These are phyloP conservation scores for Morinoia aosen DNA, from an alignment of 2,888 invertebrate genomes.

Conservation along the genomic window DNA sequence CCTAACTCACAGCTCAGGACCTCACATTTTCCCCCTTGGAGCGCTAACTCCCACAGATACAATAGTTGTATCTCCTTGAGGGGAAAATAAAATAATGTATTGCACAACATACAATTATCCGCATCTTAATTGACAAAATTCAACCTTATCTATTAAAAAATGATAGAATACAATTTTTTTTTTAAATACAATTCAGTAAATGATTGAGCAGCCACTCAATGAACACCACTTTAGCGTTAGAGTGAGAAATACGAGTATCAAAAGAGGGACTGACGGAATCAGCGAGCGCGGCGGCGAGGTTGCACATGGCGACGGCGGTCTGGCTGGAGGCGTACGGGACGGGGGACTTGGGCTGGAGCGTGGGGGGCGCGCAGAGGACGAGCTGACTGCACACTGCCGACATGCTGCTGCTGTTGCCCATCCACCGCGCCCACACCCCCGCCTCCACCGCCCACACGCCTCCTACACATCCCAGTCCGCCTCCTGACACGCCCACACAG, in stretches of 20 bases:
- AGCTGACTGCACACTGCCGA: slow-evolving; percentile 52
- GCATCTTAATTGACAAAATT: too few species aligned
- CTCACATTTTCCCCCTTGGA: too few species aligned
- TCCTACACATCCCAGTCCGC: slow-evolving; percentile 27
- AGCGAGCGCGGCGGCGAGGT: slow-evolving; percentile 34
- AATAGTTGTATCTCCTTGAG: too few species aligned
- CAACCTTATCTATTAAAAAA: too few species aligned
- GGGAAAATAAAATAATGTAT: too few species aligned
- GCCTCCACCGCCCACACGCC: slow-evolving; percentile 46
- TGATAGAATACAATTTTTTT: too few species aligned
- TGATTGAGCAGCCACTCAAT: too few species aligned
- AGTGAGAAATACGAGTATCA: background rate
- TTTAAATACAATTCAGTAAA: too few species aligned
- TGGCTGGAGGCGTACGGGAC: slow-evolving; percentile 38
- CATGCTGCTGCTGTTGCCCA: slow-evolving; percentile 45
- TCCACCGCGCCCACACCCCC: slow-evolving; percentile 33
- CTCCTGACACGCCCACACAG: slow-evolving; percentile 35
- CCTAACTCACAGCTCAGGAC: too few species aligned
- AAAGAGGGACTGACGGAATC: background rate
- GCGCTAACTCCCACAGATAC: too few species aligned
- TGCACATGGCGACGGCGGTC: slow-evolving; percentile 36
- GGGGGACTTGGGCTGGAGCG: background rate
- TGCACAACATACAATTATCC: too few species aligned
- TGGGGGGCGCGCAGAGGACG: background rate
- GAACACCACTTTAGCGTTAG: too few species aligned